Conservation (phyloP, 2,888 invertebrate genomes). For the Aphidius colemani region DNA sequence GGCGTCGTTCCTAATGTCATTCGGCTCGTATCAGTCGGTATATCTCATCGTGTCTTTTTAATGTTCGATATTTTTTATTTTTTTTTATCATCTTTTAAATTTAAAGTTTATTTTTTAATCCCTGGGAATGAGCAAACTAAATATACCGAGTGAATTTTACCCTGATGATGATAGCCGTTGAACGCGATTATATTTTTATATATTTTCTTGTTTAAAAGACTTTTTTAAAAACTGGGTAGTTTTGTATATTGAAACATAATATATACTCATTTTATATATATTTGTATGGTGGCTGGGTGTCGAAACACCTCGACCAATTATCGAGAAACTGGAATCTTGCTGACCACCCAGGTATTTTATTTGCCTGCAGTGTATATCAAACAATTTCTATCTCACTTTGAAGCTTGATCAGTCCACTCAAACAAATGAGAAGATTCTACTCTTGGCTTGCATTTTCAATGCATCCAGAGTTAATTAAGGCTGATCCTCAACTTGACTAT, state of each 20-base stretch:
- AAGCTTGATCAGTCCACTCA: constrained; percentile 28
- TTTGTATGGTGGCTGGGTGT: constrained; percentile 54
- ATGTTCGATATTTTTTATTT: constrained; percentile 10
- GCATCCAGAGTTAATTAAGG: constrained; percentile 40
- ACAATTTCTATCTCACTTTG: constrained; percentile 22
- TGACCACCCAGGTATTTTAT: constrained; percentile 39
- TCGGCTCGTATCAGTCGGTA: constrained; percentile 45
- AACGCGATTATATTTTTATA: constrained; percentile 22
- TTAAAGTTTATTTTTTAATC: no score
- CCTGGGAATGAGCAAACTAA: no score
- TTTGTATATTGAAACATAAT: no score
- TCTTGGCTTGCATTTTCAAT: constrained; percentile 20
- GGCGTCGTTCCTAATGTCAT: constrained; percentile 51
- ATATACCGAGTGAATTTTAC: no score
- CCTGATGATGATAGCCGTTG: constrained; percentile 26
- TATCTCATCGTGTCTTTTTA: constrained; percentile 40
- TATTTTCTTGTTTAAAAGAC: no score
- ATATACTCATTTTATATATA: neutral
- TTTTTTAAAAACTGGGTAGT: no score
- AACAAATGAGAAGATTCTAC: constrained; percentile 30
- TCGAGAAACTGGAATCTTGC: constrained; percentile 59
- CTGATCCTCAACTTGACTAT: constrained; percentile 35
- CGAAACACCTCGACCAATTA: constrained; percentile 61
- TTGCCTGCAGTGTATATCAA: constrained; percentile 23
- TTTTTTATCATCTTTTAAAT: constrained; percentile 14